phyloP scores from a whole-genome alignment of 2,113 vertebrate species.

The Xiphias gladius region DNA sequence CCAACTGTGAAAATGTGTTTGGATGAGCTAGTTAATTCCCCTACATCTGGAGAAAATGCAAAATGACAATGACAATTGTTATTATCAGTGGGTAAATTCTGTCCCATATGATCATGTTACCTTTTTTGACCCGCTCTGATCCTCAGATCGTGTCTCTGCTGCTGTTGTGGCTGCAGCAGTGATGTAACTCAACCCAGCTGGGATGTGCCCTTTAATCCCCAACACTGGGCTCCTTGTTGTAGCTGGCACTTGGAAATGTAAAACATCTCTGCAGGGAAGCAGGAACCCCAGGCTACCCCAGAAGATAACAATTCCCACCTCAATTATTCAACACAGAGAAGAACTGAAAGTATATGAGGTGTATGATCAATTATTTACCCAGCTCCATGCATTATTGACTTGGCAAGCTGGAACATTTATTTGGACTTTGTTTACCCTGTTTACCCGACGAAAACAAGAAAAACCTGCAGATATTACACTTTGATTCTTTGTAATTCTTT shows the following conservation, averaged over 20 bases:
- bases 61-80: neutral
- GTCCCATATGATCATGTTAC: neutral
- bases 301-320: slow-evolving; percentile 62
- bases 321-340: slow-evolving; percentile 70
- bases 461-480: slow-evolving; percentile 28
- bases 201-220: slow-evolving; percentile 29
- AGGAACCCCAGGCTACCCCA: slow-evolving; percentile 24
- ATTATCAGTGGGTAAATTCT: slow-evolving; percentile 2
- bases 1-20: too few species aligned
- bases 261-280: slow-evolving; percentile 56
- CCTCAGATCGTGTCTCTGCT: neutral
- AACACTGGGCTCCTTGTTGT: slow-evolving; percentile 34
- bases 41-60: neutral
- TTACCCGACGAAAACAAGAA: slow-evolving; percentile 42
- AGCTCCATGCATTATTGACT: slow-evolving; percentile 70
- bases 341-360: slow-evolving; percentile 64
- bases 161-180: slow-evolving; percentile 14
- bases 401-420: slow-evolving; percentile 59
- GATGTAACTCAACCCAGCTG: slow-evolving; percentile 29
- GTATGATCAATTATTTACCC: slow-evolving; percentile 75
- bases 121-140: neutral
- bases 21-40: too few species aligned
- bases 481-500: slow-evolving; percentile 21
- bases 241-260: slow-evolving; percentile 39
- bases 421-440: slow-evolving; percentile 60